phyloP scores from a whole-genome alignment of 2,113 vertebrate species.

The Campylomormyrus numenius region DNA sequence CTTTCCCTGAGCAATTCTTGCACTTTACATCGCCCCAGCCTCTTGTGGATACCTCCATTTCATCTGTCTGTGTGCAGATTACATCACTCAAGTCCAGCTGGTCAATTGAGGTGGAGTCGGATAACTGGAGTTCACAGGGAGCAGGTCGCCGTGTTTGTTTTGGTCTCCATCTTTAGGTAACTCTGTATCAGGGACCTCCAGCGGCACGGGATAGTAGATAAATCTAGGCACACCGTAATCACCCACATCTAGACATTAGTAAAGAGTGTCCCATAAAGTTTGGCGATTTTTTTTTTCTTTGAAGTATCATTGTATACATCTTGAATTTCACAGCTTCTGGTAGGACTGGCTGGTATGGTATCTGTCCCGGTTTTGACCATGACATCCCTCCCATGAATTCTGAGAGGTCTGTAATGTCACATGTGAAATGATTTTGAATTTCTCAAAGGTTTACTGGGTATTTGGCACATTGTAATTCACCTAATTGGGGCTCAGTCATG shows the following conservation, averaged over 20 bases:
- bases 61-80: not conserved
- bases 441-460: not conserved
- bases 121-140: not conserved
- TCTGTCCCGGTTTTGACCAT: conserved; percentile 38
- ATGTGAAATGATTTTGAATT: not conserved
- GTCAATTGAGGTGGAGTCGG: not conserved
- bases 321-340: not conserved
- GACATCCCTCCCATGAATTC: conserved; percentile 28
- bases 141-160: not conserved
- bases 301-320: not conserved
- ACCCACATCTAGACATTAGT: not conserved
- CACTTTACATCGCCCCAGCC: not conserved
- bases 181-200: not conserved
- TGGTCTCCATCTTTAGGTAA: not conserved
- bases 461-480: not conserved
- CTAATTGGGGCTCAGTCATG: not conserved
- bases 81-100: not conserved
- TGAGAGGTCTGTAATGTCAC: not conserved
- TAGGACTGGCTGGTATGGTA: conserved; percentile 47
- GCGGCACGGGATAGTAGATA: not conserved
- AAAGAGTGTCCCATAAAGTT: not conserved
- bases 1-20: not conserved
- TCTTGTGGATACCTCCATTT: not conserved
- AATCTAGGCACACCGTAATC: not conserved
- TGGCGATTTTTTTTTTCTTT: not conserved